Conservation (phyloP, 2,113 vertebrate genomes). For the Noturus placidus region DNA sequence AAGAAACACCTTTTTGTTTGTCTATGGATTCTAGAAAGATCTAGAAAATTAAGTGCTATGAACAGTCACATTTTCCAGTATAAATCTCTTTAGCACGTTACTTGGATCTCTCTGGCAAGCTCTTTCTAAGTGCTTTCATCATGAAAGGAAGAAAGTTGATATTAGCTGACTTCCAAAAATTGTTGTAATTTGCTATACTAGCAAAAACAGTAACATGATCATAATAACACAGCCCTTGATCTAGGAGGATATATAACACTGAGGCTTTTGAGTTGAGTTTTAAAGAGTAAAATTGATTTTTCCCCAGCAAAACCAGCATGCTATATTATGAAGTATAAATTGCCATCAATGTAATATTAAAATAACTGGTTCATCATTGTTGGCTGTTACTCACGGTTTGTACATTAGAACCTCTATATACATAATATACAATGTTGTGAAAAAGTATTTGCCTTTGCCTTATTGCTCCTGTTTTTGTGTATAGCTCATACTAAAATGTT, state of each 20-base stretch:
- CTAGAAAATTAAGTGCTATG: not conserved
- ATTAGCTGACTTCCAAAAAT: constrained; percentile 7
- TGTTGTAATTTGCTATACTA: constrained; percentile 12
- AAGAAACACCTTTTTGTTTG: not conserved
- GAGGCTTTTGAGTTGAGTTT: not conserved
- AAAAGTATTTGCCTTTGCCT: too few species aligned
- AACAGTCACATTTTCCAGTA: not conserved
- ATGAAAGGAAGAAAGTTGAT: constrained; percentile 1
- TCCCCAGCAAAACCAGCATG: not conserved
- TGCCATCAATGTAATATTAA: not conserved
- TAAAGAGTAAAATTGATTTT: not conserved
- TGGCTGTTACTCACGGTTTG: not conserved
- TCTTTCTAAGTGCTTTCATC: constrained; percentile 4
- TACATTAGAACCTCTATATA: not conserved
- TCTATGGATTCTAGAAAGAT: not conserved
- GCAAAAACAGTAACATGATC: not conserved
- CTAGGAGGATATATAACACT: not conserved
- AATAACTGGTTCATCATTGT: not conserved
- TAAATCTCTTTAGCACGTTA: not conserved
- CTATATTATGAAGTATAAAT: not conserved
- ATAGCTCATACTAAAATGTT: too few species aligned
- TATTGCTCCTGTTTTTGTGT: too few species aligned
- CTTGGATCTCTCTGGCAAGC: not conserved
- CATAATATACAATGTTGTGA: not conserved
- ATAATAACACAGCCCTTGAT: not conserved